Evolutionary conservation across 2,888 invertebrate genomes (phyloP).

Genomic region (Drosophila tripunctata): DNA sequence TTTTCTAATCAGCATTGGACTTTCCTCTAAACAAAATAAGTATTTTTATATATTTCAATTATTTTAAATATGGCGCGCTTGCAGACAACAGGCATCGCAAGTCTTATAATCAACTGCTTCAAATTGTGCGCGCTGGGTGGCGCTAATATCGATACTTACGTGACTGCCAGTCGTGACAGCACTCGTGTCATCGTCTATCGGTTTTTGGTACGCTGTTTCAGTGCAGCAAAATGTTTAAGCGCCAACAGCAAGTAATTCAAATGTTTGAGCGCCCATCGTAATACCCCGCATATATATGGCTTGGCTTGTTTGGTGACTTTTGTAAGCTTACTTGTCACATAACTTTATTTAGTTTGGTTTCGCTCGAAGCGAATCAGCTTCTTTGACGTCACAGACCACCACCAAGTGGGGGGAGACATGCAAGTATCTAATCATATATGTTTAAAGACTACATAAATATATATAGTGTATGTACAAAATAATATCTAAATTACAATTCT

Average conservation of each 20-base stretch:
- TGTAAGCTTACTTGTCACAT: conserved; percentile 17
- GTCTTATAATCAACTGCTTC: no score
- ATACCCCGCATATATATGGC: background rate
- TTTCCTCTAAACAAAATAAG: no score
- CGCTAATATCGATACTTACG: conserved; percentile 5
- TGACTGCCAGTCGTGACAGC: background rate
- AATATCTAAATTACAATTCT: conserved; percentile 70
- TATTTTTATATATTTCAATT: no score
- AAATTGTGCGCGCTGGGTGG: conserved; percentile 12
- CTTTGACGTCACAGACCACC: conserved; percentile 12
- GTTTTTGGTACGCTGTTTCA: conserved; percentile 7
- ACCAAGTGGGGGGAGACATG: conserved; percentile 37
- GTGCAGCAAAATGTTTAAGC: no score
- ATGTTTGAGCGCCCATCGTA: background rate
- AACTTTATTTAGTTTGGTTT: conserved; percentile 40
- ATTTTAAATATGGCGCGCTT: no score
- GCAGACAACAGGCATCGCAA: no score
- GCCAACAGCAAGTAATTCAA: no score
- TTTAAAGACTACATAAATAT: conserved; percentile 43
- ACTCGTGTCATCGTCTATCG: conserved; percentile 29
- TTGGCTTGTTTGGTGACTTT: conserved; percentile 5
- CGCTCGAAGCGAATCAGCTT: conserved; percentile 30
- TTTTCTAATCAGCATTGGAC: background rate
- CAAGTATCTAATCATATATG: conserved; percentile 35
- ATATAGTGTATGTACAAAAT: conserved; percentile 50